phyloP scores from a whole-genome alignment of 2,888 invertebrate genomes.

The Opisthograptis luteolata region DNA sequence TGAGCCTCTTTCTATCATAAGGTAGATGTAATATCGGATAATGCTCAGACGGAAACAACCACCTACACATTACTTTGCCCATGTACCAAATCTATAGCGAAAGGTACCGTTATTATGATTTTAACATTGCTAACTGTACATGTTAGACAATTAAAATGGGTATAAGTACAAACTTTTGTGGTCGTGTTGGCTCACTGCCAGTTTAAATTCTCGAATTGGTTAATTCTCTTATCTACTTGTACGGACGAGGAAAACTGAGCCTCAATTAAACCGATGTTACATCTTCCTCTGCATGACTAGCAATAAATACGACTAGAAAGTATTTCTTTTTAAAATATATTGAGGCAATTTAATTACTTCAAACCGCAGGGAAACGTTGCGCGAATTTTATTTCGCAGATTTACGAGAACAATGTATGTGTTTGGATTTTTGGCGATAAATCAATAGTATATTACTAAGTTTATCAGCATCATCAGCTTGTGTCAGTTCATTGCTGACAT shows the following conservation, averaged over 20 bases:
- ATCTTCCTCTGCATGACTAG: constrained; percentile 12
- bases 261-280: constrained; percentile 12
- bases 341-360: background rate
- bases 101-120: constrained; percentile 47
- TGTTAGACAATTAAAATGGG: constrained; percentile 30
- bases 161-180: constrained; percentile 31
- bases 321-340: constrained; percentile 6
- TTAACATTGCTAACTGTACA: constrained; percentile 31
- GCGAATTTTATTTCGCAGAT: too few relatives aligned
- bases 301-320: constrained; percentile 1
- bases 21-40: constrained; percentile 45
- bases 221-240: constrained; percentile 29
- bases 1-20: constrained; percentile 41
- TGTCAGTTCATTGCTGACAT: too few relatives aligned
- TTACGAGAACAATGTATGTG: too few relatives aligned
- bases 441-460: too few relatives aligned
- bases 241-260: constrained; percentile 22
- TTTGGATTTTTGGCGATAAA: too few relatives aligned
- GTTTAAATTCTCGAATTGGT: constrained; percentile 30
- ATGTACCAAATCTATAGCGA: constrained; percentile 52
- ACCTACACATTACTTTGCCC: constrained; percentile 45
- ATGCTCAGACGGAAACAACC: constrained; percentile 51
- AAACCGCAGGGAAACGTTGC: too few relatives aligned
- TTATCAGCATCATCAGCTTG: too few relatives aligned
- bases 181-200: constrained; percentile 39